Base-by-base conservation (phyloP, 2,888 invertebrate species). In the Euclidia mi region DNA sequence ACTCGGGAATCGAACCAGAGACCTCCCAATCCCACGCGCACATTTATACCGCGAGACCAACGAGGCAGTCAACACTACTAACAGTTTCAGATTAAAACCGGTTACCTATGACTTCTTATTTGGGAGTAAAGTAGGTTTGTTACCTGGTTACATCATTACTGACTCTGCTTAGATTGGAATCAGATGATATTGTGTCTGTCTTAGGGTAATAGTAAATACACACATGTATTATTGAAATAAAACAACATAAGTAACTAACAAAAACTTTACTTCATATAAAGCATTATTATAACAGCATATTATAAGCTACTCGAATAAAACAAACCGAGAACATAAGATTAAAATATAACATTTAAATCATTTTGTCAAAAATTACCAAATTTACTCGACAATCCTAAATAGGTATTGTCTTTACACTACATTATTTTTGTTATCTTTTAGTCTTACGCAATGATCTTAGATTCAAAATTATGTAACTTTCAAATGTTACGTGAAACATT, bases 181-280 rank as follows among this genome's bases (percentile, higher is more conserved):
- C n/a, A n/a, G n/a, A n/a, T n/a, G n/a, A n/a, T n/a, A n/a, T n/a
- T n/a, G n/a, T n/a, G n/a, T n/a, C n/a, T n/a, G n/a, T n/a, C n/a
- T n/a, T n/a, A n/a, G n/a, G n/a, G n/a, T n/a, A n/a, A n/a, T n/a
- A n/a, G n/a, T n/a, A n/a, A n/a, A n/a, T n/a, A n/a, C n/a, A n/a
- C n/a, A n/a, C n/a, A n/a, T n/a, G n/a, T 6, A 18, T 11, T 18
- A 6, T 20, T 32, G 10, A 48, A 57, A 51, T 51, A 42, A 50
- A 40, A 32, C 45, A 14, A 17, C 7, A n/a, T n/a, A 32, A 9
- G 1, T 11, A 11, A 49, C 35, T 56, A 56, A 56, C 56, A 56
- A 89, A 90, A 88, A 82, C 79, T 88, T 88, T 88, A 87, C 79
- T 87, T 82, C 72, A 67, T 84, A 81, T 72, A 85, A 84, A 89